phyloP scores from a whole-genome alignment of 92 coral and sea anemone genomes.

The Palythoa grandis region DNA sequence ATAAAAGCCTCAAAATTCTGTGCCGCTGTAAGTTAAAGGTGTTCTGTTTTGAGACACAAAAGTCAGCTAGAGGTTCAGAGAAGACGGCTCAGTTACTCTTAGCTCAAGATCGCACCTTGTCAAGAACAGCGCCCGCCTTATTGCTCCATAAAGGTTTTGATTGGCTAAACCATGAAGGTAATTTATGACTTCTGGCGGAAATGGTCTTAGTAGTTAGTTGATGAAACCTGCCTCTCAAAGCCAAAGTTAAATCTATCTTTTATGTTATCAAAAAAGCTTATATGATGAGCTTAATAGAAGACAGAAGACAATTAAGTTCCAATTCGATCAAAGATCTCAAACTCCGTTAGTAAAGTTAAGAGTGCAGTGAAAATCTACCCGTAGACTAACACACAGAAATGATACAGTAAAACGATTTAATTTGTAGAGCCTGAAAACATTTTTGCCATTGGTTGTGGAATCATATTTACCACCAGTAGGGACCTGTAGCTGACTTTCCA shows the following conservation, averaged over 20 bases:
- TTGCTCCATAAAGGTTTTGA: background rate
- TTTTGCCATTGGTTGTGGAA: background rate
- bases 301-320: background rate
- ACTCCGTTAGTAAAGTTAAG: background rate
- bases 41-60: background rate
- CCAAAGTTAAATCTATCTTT: background rate
- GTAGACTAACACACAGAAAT: background rate
- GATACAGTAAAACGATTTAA: background rate
- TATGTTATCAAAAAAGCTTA: background rate
- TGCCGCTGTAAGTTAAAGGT: background rate
- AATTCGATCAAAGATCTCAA: background rate
- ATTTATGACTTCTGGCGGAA: conserved; percentile 45
- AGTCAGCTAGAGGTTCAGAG: background rate
- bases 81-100: background rate
- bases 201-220: conserved; percentile 23
- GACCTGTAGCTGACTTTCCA: background rate
- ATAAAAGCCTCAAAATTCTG: background rate
- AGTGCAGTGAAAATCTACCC: background rate
- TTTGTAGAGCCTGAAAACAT: background rate
- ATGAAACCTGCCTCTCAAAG: background rate
- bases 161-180: conserved; percentile 22
- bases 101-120: background rate
- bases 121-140: conserved; percentile 16
- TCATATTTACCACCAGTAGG: background rate
- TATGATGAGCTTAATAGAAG: conserved; percentile 1